A percentile compares a stretch with the other conserved stretches of the same genome.
These are phyloP conservation scores for Nipponia nippon DNA, from an alignment of 2,113 vertebrate genomes.

Conservation along the genomic window DNA sequence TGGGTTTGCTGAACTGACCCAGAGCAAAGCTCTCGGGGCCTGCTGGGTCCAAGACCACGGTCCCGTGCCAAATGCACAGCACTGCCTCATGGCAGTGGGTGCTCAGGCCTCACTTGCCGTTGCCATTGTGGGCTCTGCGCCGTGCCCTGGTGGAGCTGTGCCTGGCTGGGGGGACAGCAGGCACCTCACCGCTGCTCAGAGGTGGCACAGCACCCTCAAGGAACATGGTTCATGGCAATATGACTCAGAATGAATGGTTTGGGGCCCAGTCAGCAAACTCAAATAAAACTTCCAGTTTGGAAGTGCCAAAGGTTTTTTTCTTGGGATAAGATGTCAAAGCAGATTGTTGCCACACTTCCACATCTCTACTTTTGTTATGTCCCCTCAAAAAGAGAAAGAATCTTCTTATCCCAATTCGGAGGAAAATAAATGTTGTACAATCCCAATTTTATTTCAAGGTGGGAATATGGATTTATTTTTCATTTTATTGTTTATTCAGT, in stretches of 20 bases:
- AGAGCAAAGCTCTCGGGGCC: background rate
- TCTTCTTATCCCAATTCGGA: background rate
- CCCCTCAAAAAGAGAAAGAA: background rate
- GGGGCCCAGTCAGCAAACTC: background rate
- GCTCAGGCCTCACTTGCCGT: background rate
- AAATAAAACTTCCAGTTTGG: background rate
- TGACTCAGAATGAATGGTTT: background rate
- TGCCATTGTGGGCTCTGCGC: background rate
- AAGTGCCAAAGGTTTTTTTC: background rate
- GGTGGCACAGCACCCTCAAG: background rate
- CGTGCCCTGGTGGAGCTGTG: background rate
- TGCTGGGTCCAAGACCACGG: background rate
- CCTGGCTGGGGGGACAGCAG: background rate
- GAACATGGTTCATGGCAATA: rapidly evolving
- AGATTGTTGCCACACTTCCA: background rate
- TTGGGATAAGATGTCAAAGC: background rate
- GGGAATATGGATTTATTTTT: background rate
- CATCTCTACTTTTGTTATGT: background rate
- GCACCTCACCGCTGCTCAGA: background rate
- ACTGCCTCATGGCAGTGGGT: background rate
- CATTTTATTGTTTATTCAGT: background rate
- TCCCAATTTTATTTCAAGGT: background rate
- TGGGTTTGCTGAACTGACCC: background rate
- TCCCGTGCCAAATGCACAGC: background rate
- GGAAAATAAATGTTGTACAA: background rate